phyloP scores from a whole-genome alignment of 1,140 invertebrate species.

The Hyles euphorbiae region DNA sequence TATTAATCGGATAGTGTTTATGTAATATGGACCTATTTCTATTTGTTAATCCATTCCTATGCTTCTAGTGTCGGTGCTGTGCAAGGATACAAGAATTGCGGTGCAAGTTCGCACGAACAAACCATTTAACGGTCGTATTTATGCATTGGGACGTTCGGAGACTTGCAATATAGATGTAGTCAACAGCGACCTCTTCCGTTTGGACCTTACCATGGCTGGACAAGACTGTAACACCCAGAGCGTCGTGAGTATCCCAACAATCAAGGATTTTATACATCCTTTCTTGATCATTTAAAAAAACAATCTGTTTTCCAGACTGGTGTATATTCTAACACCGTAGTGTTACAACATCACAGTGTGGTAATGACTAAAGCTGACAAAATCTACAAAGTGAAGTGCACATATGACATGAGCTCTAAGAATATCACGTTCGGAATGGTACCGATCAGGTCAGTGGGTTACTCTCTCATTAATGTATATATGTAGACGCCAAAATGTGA shows the following conservation, averaged over 20 bases:
- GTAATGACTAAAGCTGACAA: slow-evolving; percentile 98
- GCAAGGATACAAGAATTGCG: slow-evolving; percentile 95
- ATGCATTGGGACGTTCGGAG: slow-evolving; percentile 93
- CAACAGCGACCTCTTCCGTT: slow-evolving; percentile 92
- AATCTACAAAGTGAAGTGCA: slow-evolving; percentile 97
- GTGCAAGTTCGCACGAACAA: slow-evolving; percentile 94
- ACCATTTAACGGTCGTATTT: slow-evolving; percentile 95
- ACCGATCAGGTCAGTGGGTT: slow-evolving; percentile 86
- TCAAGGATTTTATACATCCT: no score
- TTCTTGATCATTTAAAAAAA: background rate
- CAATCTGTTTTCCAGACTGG: slow-evolving; percentile 80
- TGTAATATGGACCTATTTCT: background rate
- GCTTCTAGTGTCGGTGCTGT: slow-evolving; percentile 90
- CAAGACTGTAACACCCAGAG: slow-evolving; percentile 96
- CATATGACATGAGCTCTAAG: slow-evolving; percentile 96
- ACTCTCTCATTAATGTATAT: slow-evolving; percentile 2
- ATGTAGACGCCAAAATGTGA: slow-evolving; percentile 16
- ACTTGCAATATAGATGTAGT: slow-evolving; percentile 96
- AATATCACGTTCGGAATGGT: slow-evolving; percentile 98
- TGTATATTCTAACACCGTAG: slow-evolving; percentile 95
- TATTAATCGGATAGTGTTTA: slow-evolving; percentile 1
- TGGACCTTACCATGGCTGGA: slow-evolving; percentile 94
- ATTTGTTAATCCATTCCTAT: background rate
- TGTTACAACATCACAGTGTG: slow-evolving; percentile 95
- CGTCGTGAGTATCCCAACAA: slow-evolving; percentile 79